Base-by-base conservation (phyloP, 2,113 vertebrate species). In the Mormoops blainvillei region DNA sequence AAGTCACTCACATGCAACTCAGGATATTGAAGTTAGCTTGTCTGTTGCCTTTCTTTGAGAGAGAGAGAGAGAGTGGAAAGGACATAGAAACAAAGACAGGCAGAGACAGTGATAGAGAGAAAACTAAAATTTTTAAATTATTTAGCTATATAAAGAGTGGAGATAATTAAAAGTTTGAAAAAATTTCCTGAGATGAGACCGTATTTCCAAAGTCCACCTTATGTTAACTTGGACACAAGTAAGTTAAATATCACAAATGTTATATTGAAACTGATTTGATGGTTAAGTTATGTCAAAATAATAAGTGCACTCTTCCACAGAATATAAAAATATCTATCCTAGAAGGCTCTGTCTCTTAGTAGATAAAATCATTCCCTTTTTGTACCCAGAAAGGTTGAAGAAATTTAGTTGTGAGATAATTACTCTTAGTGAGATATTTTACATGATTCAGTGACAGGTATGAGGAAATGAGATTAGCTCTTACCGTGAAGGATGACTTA, bases 11-110 rank as follows among this genome's bases (percentile, higher is more conserved):
- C 31, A 85, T 95, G 94, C 94, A 98, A 74, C 63, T 65, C 80
- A 95, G 89, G 89, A 98, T 98, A 98, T 83, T 97, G 93, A 98
- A 97, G 94, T 97, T 97, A 97, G 97, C 14, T 54, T 22, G 97
- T 65, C n/a, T 97, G 50, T 96, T 86, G 93, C 33, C 83, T 94
- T 97, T 97, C 28, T 85, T 43, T 48, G 54, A 83, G 7, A 45
- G 9, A 68, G 71, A 85, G 13, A n/a, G 7, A 77, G 52, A 65
- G n/a, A n/a, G n/a, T n/a, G n/a, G n/a, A 10, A 43, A 2, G 54
- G 33, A 63, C 12, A 65, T 11, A 89, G 11, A 26, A 5, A n/a
- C 14, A 52, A 9, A 70, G 9, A 56, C 3, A 70, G 9, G 50
- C 3, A 77, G 20, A 18, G n/a, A 24, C 31, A 56, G 19, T 31